Conservation (phyloP, 2,113 vertebrate species). For the Peromyscus maniculatus region DNA sequence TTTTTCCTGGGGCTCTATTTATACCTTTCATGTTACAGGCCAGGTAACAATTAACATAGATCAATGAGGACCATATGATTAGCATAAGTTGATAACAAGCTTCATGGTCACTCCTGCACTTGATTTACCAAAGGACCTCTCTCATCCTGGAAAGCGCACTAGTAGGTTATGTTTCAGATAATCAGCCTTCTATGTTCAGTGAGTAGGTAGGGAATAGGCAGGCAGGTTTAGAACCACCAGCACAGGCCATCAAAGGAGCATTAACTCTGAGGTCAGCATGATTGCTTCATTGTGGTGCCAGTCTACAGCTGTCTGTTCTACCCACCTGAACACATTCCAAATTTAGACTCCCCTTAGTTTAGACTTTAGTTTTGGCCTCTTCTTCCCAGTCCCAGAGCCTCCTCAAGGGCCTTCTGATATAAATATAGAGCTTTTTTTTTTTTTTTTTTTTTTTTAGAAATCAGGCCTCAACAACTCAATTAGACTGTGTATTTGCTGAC, state of each 20-base stretch:
- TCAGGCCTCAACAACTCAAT: slow-evolving; percentile 30
- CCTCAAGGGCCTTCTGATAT: neutral
- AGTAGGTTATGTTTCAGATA: neutral
- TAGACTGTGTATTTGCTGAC: neutral
- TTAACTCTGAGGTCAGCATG: neutral
- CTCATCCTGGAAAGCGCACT: neutral
- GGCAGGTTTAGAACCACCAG: neutral
- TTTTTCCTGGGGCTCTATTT: slow-evolving; percentile 7
- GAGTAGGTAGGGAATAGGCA: neutral
- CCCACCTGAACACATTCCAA: neutral
- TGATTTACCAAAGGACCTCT: neutral
- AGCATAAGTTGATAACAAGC: neutral
- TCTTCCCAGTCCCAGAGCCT: neutral
- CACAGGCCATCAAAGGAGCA: neutral
- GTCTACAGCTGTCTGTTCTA: neutral
- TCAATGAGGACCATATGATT: neutral
- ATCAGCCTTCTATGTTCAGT: neutral
- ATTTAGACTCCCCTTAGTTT: neutral
- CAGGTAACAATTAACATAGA: neutral
- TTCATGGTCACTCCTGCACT: neutral
- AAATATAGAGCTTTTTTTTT: slow-evolving; percentile 7
- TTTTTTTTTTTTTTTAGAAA: neutral
- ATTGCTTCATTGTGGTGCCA: neutral
- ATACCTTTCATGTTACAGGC: neutral
- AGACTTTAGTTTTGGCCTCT: neutral